Conservation (phyloP, 2,113 vertebrate species). For the Mus musculus region GRCm39 chr9:104714001-104714500, state of each 20-base stretch:
- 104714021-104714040: too few species aligned
- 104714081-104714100: not conserved
- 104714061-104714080: not conserved
- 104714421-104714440: not conserved
- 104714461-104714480: not conserved
- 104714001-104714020: too few species aligned
- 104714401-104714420: not conserved
- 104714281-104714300: not conserved
- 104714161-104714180: not conserved
- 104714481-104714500: not conserved
- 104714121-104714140: not conserved
- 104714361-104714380: not conserved
- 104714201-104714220: too few species aligned
- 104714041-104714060: not conserved
- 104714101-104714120: not conserved
- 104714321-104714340: not conserved
- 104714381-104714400: not conserved
- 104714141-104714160: not conserved
- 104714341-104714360: not conserved
- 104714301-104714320: not conserved
- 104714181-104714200: not conserved
- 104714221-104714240: not conserved
- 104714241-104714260: not conserved
- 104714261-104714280: not conserved
- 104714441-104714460: not conserved